Percentiles rank a stretch among this genome's conserved stretches.
Evolutionary conservation across 92 coral and sea anemone species (phyloP).

Genomic region (Palythoa heliodiscus): DNA sequence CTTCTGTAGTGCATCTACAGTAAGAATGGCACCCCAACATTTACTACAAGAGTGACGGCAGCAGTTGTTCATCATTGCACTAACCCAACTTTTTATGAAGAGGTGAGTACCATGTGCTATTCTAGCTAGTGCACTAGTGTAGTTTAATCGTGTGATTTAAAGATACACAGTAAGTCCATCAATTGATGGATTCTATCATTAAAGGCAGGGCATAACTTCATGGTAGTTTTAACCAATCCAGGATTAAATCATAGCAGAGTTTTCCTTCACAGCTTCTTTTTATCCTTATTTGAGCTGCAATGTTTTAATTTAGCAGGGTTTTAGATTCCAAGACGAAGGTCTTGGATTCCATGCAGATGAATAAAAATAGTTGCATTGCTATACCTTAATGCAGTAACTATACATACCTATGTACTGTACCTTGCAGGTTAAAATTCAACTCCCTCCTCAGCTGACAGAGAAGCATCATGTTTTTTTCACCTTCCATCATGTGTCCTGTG

Average conservation of each 20-base stretch:
- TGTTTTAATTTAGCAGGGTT: too few species aligned
- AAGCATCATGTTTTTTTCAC: slow-evolving; percentile 94
- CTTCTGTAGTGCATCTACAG: slow-evolving; percentile 83
- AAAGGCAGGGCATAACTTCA: too few species aligned
- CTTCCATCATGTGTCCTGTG: slow-evolving; percentile 94
- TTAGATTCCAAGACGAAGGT: too few species aligned
- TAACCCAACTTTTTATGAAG: slow-evolving; percentile 91
- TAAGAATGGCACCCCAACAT: slow-evolving; percentile 83
- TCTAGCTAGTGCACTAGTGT: too few species aligned
- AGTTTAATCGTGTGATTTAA: too few species aligned
- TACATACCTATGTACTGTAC: neutral
- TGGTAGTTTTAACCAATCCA: too few species aligned
- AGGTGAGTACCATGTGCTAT: slow-evolving; percentile 56
- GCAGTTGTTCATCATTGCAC: slow-evolving; percentile 96
- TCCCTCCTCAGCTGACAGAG: slow-evolving; percentile 89
- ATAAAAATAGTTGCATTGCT: neutral
- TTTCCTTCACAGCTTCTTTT: too few species aligned
- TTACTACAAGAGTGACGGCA: slow-evolving; percentile 77
- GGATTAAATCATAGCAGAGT: too few species aligned
- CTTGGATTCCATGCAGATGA: neutral
- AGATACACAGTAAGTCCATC: too few species aligned
- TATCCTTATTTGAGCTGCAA: too few species aligned
- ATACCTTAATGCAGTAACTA: neutral
- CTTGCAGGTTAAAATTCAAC: slow-evolving; percentile 83
- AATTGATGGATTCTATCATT: too few species aligned